Evolutionary conservation across 2,888 invertebrate genomes (phyloP).

Genomic region (Smittia sp.): DNA sequence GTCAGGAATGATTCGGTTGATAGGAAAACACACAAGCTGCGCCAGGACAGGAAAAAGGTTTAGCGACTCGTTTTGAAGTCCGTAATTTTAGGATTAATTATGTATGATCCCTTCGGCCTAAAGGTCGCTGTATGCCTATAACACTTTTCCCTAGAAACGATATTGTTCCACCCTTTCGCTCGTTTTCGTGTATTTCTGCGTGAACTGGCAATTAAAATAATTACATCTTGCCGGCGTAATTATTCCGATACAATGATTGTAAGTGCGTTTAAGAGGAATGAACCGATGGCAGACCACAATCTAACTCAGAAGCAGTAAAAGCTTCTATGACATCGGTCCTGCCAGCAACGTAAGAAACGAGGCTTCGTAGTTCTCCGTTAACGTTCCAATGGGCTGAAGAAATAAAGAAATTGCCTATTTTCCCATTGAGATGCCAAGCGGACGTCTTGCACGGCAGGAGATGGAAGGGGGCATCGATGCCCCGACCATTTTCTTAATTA

Average conservation of each 20-base stretch:
- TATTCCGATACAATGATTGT: slow-evolving; percentile 1
- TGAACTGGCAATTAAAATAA: slow-evolving; percentile 40
- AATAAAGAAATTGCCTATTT: no score
- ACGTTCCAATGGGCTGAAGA: neutral
- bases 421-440: neutral
- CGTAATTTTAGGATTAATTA: slow-evolving; percentile 29
- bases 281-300: no score
- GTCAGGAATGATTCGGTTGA: neutral
- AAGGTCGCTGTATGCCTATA: neutral
- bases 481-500: slow-evolving; percentile 17
- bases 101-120: slow-evolving; percentile 23
- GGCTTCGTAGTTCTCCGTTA: no score
- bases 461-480: neutral
- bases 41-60: neutral
- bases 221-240: slow-evolving; percentile 22
- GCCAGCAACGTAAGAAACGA: no score
- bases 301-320: slow-evolving; percentile 1
- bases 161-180: neutral
- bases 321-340: slow-evolving; percentile 28
- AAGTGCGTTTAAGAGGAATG: slow-evolving; percentile 8
- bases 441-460: neutral
- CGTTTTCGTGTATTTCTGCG: slow-evolving; percentile 9
- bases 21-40: neutral
- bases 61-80: neutral
- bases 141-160: neutral